phyloP scores from a whole-genome alignment of 2,113 vertebrate genomes.

The Electrona antarctica region DNA sequence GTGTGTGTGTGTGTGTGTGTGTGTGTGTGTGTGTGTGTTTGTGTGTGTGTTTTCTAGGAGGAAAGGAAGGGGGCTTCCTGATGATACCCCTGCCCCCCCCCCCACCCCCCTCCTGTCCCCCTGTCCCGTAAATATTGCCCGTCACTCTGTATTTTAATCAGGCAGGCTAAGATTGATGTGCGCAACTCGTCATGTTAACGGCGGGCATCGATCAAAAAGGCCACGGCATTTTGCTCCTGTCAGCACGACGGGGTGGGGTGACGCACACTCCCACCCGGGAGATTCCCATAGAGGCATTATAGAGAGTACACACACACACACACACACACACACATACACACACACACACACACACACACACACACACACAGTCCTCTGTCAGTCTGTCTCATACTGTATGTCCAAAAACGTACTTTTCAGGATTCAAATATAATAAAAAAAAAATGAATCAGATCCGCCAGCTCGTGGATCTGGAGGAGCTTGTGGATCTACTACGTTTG shows the following conservation, averaged over 20 bases:
- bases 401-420: too few species aligned
- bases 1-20: too few species aligned
- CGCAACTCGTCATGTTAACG: conserved; percentile 42
- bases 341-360: background rate
- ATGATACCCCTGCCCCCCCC: conserved; percentile 1
- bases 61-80: background rate
- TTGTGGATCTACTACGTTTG: too few species aligned
- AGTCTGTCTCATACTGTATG: too few species aligned
- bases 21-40: conserved; percentile 10
- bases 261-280: conserved; percentile 26
- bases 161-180: conserved; percentile 45
- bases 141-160: conserved; percentile 64
- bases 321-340: background rate
- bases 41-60: conserved; percentile 1
- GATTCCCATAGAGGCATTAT: conserved; percentile 20
- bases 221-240: conserved; percentile 39
- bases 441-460: too few species aligned
- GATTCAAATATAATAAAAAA: too few species aligned
- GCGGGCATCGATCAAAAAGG: conserved; percentile 54
- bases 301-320: background rate
- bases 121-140: conserved; percentile 28
- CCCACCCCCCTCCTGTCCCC: conserved; percentile 3
- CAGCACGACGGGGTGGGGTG: conserved; percentile 27
- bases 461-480: too few species aligned
- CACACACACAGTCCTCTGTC: background rate